phyloP scores from a whole-genome alignment of 2,888 invertebrate species.

The Parnassius apollo region DNA sequence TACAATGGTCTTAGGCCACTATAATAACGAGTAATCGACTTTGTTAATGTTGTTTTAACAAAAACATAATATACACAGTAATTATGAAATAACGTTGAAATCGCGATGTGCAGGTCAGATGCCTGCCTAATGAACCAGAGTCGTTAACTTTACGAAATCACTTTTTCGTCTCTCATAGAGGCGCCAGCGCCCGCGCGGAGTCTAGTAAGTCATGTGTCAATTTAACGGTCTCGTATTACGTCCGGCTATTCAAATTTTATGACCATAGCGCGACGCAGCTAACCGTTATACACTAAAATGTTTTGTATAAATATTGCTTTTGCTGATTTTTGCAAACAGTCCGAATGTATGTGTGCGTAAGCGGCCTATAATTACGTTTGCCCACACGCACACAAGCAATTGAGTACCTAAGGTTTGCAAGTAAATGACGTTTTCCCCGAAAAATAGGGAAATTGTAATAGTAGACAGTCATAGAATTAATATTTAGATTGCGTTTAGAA shows the following conservation, averaged over 20 bases:
- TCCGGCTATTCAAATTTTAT: constrained; percentile 22
- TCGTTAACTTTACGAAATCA: constrained; percentile 63
- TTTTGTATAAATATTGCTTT: constrained; percentile 18
- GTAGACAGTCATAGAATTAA: too few species aligned
- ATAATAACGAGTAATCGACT: too few species aligned
- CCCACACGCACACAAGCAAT: too few species aligned
- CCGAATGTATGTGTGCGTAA: too few species aligned
- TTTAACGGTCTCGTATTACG: constrained; percentile 26
- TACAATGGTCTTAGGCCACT: too few species aligned
- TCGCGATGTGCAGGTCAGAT: constrained; percentile 41
- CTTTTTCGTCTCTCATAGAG: constrained; percentile 49
- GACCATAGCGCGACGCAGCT: neutral
- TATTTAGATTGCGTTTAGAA: too few species aligned
- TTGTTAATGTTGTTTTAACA: too few species aligned
- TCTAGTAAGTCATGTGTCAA: constrained; percentile 12
- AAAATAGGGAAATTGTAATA: too few species aligned
- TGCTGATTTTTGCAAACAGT: constrained; percentile 7
- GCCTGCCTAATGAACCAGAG: constrained; percentile 46
- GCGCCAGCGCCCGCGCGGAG: constrained; percentile 39
- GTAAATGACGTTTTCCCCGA: too few species aligned
- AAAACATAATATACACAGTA: too few species aligned
- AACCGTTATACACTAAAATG: constrained; percentile 16
- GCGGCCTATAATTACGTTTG: too few species aligned
- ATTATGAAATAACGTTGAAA: neutral
- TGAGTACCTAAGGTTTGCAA: too few species aligned